Evolutionary conservation across 1,140 invertebrate species (phyloP).

Genomic region (Lethocerus indicus): DNA sequence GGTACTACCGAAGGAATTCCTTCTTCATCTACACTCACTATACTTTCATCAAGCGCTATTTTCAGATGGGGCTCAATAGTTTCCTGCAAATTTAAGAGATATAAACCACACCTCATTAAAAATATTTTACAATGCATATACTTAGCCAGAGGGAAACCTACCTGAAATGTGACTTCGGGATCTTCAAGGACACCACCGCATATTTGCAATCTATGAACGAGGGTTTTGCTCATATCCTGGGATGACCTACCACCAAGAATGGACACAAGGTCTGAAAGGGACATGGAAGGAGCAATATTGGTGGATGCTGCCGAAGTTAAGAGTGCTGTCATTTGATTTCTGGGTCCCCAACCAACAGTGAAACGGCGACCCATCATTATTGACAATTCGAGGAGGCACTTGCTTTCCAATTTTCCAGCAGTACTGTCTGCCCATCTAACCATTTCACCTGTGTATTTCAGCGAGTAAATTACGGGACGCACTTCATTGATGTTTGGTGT

Average conservation of each 20-base stretch:
- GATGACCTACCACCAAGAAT: too few species aligned
- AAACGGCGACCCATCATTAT: constrained; percentile 11
- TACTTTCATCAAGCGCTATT: constrained; percentile 28
- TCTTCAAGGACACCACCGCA: too few species aligned
- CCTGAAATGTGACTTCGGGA: too few species aligned
- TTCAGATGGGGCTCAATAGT: constrained; percentile 29
- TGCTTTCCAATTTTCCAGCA: background rate
- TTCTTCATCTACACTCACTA: constrained; percentile 25
- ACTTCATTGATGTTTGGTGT: too few species aligned
- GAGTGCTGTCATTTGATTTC: background rate
- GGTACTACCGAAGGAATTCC: constrained; percentile 28
- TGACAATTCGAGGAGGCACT: constrained; percentile 10
- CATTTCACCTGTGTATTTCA: background rate
- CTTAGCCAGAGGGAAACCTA: too few species aligned
- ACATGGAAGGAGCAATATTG: background rate
- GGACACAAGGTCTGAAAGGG: too few species aligned
- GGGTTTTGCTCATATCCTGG: too few species aligned
- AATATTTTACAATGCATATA: too few species aligned
- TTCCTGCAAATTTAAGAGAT: constrained; percentile 22
- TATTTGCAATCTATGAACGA: too few species aligned
- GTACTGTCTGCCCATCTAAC: background rate
- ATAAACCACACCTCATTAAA: too few species aligned
- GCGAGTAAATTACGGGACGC: too few species aligned
- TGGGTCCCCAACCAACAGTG: constrained; percentile 8
- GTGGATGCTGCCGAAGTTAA: background rate